Evolutionary conservation across 1,140 invertebrate genomes (phyloP), one percentile per base, ranked within the genome.

Genomic region (Babylonia areolata): DNA sequence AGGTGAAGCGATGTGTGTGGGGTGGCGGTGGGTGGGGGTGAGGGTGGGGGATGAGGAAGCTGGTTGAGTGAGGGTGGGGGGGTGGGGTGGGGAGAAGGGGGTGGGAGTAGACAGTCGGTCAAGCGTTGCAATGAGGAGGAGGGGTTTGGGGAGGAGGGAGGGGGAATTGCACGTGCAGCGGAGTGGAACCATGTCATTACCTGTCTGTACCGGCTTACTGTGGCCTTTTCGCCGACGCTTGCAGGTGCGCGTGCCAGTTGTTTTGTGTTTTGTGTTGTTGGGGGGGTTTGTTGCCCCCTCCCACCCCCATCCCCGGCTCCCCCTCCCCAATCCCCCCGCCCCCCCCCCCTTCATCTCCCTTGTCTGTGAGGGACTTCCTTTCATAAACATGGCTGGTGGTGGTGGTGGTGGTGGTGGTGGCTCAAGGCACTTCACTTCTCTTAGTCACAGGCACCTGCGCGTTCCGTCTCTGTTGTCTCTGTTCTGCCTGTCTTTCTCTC

Each of bases 161-260:
- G 64, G 46, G n/a, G n/a, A n/a, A 23, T 77, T 28, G 51, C 12
- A 40, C 58, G 58, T 64, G 58, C 58, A 64, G 20, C 58, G 15
- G 58, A 64, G 20, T 64, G 58, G 58, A 64, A 64, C 58, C 58
- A 64, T 64, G 58, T 64, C 58, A 64, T 64, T 64, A 64, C 20
- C 20, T 81, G 39, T 33, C 39, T 54, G 15, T 46, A 31, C 39
- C 33, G 33, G 46, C 46, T 81, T 81, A 35, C 37, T 17, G n/a
- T 40, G 37, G 28, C 39, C 42, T 54, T 81, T 81, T 81, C 35
- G 31, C 46, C 46, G 9, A 9, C 17, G 46, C 2, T 51, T 51
- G 46, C 46, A 51, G 46, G 46, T 51, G 46, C 46, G 46, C 46
- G 46, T 51, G 46, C 9, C 46, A 17, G 46, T 51, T 51, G 9